Base-by-base conservation (phyloP, 2,113 vertebrate genomes). In the Cochlearius cochlearius region DNA sequence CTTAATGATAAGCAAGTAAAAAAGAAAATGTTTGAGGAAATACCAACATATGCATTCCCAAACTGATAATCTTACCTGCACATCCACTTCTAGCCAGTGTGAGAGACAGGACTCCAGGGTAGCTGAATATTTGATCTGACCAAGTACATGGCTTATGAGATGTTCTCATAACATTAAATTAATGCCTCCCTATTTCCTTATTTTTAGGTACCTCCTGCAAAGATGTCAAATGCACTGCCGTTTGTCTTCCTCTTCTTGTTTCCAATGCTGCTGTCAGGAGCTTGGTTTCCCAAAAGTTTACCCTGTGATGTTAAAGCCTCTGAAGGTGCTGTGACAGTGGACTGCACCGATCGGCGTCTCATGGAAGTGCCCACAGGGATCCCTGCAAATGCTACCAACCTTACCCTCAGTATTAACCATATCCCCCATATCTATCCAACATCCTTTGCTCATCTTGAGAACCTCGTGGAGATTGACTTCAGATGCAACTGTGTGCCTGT, bases 401-500 rank as follows among this genome's bases (percentile, higher is more conserved):
- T 99, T 82, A 99, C 98, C 4, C 98, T 99, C 69, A 99, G 98
- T 87, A 99, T 99, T 95, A 99, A 99, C 94, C 98, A 98, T 43
- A 99, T 99, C 67, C 97, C 98, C 5, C 60, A 68, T 6, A 98
- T 99, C 76, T 97, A 97, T 53, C 96, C 97, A 72, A 97, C 94
- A 38, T 98, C 99, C 12, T 99, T 99, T 80, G 63, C 82, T 10
- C 94, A 63, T 15, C 98, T 99, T 79, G 88, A 97, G 32, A 98
- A 98, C 41, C 98, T 99, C 14, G 86, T 97, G 9, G 99, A 99
- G 96, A 98, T 99, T 17, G 99, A 99, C 94, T 98, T 99, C 97
- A 98, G 99, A 82, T 99, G 99, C 97, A 99, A 99, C 97, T 99
- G 99, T 63, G 90, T 99, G 66, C 99, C 99, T 36, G 41, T 97